Evolutionary conservation across 2,113 vertebrate species (phyloP), one percentile per base, ranked within the genome.

Genomic region (Axis porcinus): DNA sequence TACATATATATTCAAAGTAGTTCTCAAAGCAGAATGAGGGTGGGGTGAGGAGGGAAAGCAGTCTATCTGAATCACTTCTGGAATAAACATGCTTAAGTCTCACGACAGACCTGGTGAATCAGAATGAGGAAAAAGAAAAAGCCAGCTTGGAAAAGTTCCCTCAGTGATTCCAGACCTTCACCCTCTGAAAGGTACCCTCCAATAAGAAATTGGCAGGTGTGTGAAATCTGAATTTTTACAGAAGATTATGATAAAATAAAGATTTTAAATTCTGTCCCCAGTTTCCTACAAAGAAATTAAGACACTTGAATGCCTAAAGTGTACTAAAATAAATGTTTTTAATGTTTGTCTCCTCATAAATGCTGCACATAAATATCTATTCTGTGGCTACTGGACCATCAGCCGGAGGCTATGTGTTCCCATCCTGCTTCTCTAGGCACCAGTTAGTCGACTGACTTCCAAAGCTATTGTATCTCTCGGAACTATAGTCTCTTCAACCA

Each of bases 61-160:
- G 50, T 19, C 3, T 28, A 36, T 55, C 36, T 81, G 84, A 97
- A 43, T 98, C 52, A 81, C 87, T 25, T 50, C 16, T 16, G n/a
- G 36, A 60, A 33, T 21, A 90, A 17, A 87, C 47, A 58, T 3
- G 45, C 21, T 86, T 23, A 67, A 36, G 79, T 70, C 52, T 55
- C 89, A 83, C 30, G 79, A 86, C 60, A 89, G 87, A 62, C 19
- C 16, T 33, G 76, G n/a, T 94, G 79, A 95, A 92, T 96, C 83
- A 96, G 58, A 76, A 89, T 86, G 81, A 50, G 45, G 23, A 28
- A 47, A 92, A 94, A 70, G 23, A 87, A 50, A 3, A 64, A 52
- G 45, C 43, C 30, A 64, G 21, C 55, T 74, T 87, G 47, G 70
- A 36, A 94, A 96, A 89, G 33, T 79, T 70, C 27, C 43, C 40